Conservation (phyloP, 2,888 invertebrate species). For the Cephus spinipes region DNA sequence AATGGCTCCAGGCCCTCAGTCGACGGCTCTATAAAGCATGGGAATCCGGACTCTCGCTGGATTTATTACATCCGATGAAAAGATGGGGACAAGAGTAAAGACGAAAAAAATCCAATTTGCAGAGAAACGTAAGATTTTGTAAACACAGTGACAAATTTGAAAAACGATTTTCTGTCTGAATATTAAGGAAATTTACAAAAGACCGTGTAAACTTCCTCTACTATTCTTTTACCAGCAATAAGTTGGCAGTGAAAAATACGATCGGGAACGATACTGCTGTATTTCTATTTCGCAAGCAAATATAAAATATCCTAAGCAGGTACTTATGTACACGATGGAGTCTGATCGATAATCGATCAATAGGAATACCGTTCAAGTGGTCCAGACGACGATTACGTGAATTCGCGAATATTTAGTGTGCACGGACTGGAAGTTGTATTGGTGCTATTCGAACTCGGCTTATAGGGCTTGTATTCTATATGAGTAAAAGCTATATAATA, state of each 20-base stretch:
- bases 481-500: neutral
- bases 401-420: neutral
- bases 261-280: neutral
- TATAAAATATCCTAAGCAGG: neutral
- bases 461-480: neutral
- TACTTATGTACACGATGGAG: neutral
- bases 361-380: neutral
- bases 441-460: neutral
- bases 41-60: conserved; percentile 8
- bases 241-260: neutral
- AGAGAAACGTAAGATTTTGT: neutral
- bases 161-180: neutral
- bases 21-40: neutral
- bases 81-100: neutral
- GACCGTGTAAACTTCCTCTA: neutral
- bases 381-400: neutral
- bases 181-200: neutral
- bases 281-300: neutral
- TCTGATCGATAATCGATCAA: neutral
- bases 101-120: neutral
- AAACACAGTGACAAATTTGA: neutral
- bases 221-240: neutral
- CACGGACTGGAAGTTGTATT: neutral
- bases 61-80: neutral
- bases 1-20: neutral